Conservation (phyloP, 1,140 invertebrate species). For the Kradibia gibbosae region DNA sequence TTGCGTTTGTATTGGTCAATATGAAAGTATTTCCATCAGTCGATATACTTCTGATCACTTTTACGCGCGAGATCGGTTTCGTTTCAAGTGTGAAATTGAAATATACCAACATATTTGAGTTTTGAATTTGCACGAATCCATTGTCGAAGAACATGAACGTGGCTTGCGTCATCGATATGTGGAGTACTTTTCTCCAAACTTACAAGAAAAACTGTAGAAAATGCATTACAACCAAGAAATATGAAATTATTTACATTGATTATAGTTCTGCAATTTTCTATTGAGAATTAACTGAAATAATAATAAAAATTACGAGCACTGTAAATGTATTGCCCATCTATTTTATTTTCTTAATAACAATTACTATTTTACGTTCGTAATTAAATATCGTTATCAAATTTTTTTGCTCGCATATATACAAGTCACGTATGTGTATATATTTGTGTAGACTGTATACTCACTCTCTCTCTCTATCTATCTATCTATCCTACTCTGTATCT, state of each 20-base stretch:
- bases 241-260: background rate
- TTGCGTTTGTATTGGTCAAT: background rate
- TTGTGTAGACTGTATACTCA: no score
- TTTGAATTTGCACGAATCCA: conserved; percentile 6
- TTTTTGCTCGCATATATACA: no score
- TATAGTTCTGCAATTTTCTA: background rate
- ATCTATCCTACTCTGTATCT: no score
- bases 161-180: background rate
- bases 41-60: conserved; percentile 12
- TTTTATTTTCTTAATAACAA: no score
- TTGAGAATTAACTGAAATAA: background rate
- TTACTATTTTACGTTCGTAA: no score
- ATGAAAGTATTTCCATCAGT: conserved; percentile 6
- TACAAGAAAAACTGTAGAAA: background rate
- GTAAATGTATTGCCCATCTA: no score
- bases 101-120: conserved; percentile 1
- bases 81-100: conserved; percentile 13
- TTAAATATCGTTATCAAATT: no score
- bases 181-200: background rate
- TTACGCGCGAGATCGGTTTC: conserved; percentile 15
- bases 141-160: background rate
- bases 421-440: no score
- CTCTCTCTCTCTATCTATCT: no score
- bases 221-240: background rate
- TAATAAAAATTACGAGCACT: background rate